A percentile compares a stretch with the other conserved stretches of the same genome.
phyloP scores from a whole-genome alignment of 2,113 vertebrate species.

The Poeciliopsis turrubarensis region DNA sequence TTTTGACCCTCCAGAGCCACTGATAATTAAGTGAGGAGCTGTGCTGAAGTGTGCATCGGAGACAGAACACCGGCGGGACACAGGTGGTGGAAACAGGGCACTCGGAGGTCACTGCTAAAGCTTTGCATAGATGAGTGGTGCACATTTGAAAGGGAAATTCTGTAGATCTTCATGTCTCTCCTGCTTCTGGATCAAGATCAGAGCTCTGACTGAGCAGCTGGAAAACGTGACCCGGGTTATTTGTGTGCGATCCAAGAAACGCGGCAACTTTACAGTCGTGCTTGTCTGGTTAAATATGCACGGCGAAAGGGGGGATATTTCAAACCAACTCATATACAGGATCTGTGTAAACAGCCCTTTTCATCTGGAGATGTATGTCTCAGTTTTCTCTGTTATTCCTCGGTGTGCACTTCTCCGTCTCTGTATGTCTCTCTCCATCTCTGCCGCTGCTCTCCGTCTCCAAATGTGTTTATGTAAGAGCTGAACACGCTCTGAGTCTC shows the following conservation, averaged over 20 bases:
- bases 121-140: conserved; percentile 21
- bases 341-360: neutral
- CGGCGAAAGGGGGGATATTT: neutral
- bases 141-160: conserved; percentile 45
- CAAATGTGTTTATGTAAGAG: conserved; percentile 52
- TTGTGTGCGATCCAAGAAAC: conserved; percentile 26
- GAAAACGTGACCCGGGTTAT: neutral
- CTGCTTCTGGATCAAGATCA: conserved; percentile 1
- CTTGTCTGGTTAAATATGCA: neutral
- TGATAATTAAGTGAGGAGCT: neutral
- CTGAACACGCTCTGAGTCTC: conserved; percentile 26
- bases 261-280: neutral
- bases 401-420: conserved; percentile 17
- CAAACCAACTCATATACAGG: neutral
- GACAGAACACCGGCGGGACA: neutral
- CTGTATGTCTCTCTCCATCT: conserved; percentile 17
- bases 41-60: neutral
- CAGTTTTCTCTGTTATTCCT: conserved; percentile 24
- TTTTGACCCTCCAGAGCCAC: no score
- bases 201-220: neutral
- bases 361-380: neutral
- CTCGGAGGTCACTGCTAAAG: conserved; percentile 16
- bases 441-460: conserved; percentile 24
- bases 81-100: conserved; percentile 11
- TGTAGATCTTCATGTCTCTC: neutral